Evolutionary conservation across 1,140 invertebrate genomes (phyloP), one percentile per base, ranked within the genome.

Genomic region (Hirudo medicinalis): DNA sequence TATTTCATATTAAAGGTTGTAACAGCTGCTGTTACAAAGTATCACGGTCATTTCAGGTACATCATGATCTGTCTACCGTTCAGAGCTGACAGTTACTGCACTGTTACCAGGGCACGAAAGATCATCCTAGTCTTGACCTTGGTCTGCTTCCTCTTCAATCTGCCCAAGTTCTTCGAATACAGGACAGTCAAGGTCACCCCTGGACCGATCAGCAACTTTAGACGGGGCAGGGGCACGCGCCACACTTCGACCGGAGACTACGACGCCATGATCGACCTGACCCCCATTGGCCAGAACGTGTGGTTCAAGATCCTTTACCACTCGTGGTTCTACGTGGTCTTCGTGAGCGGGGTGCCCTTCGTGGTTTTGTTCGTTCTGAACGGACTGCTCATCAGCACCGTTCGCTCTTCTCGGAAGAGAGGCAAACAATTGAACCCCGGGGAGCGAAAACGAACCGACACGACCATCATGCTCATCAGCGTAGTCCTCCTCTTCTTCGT

Each of bases 41-140:
- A 17, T 5, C 43, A 0, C 43, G 43, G 32, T 6, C 43, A 49
- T 49, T 49, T 17, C 15, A 49, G 43, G 11, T 83, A 81, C 71
- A 80, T 83, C 67, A 82, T 82, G 80, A 83, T 83, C 32, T 82
- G 81, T 71, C 80, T 81, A 69, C 82, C 82, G 5, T 83, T 81
- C 72, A 76, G 76, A 60, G 80, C 80, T 2, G 77, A 80, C 67
- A 69, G 73, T 15, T 78, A 78, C 77, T 83, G 82, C 71, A 78
- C 76, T 32, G 69, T 77, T 3, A 75, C 75, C 2, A 60, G 77
- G 17, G 80, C 81, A 0, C 55, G 78, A 17, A 77, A 77, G 70
- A 78, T 80, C 9, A 77, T 81, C 15, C 19, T 78, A 4, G 73
- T 71, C 9, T 66, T 81, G 6, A 78, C 76, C 54, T n/a, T 79